Evolutionary conservation across 2,888 invertebrate genomes (phyloP), one percentile per base, ranked within the genome.

Genomic region (Orthosia gothica): DNA sequence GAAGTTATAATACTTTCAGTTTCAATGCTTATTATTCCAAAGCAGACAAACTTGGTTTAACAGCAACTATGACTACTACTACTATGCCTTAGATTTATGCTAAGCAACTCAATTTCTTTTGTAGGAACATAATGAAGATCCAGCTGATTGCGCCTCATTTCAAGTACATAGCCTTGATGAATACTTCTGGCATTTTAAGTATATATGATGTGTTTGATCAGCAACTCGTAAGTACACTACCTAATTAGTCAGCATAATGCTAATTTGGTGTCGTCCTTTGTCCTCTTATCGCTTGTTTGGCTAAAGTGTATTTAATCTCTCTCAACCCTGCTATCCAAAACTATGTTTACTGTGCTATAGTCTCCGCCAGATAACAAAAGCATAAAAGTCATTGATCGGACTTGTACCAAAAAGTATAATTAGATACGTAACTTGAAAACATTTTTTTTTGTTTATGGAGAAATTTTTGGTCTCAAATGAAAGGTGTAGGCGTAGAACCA

Each of bases 71-170:
- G n/a, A n/a, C 26, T 26, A 11, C 16, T 54, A 47, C 3, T 12
- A 12, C n/a, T 4, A 55, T 32, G 32, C 32, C 32, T 32, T 32
- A 32, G 32, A 32, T 5, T 11, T 15, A 32, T 32, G 1, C 40
- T 40, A 40, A 40, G 9, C 1, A 40, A n/a, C 18, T 52, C 4
- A 7, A 32, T 40, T 23, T 54, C 20, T n/a, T 15, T 32, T 92
- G 52, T 87, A 96, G 96, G 70, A 87, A 92, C 62, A 93, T 96
- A 64, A 89, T 54, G 54, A 94, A 92, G 78, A 90, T 95, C 11
- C 95, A 95, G 79, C 73, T 96, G 52, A 88, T 96, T 18, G 95
- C 96, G 0, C 96, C 96, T 0, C 92, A 93, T 20, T 92, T 88
- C 79, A 86, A 87, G 7, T 87, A 93, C 62, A 58, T 96, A 32